A percentile compares a stretch with the other conserved stretches of the same genome.
Evolutionary conservation across 2,797 vertebrate species (phyloP).

Genomic region (Molossus molossus): DNA sequence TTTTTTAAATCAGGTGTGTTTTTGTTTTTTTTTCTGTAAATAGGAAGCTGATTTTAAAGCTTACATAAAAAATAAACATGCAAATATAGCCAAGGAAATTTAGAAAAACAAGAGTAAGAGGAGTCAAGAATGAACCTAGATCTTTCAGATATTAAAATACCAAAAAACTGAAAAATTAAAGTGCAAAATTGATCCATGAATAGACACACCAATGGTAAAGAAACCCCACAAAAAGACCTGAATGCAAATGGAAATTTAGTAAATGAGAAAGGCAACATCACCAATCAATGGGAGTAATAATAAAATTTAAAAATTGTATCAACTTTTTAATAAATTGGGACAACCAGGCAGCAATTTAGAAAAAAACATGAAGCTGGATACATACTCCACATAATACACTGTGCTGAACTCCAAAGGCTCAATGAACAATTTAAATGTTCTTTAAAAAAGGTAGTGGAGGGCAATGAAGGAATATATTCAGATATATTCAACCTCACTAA

Average conservation of each 20-base stretch:
- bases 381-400: background rate
- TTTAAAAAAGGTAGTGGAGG: background rate
- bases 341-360: constrained; percentile 15
- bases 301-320: background rate
- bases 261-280: background rate
- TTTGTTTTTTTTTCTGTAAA: constrained; percentile 60
- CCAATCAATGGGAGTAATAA: background rate
- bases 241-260: constrained; percentile 16
- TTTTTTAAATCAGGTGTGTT: background rate
- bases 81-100: background rate
- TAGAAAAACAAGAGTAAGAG: background rate
- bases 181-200: background rate
- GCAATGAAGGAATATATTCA: background rate
- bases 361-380: background rate
- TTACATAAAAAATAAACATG: constrained; percentile 45
- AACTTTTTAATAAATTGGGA: constrained; percentile 22
- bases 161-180: constrained; percentile 9
- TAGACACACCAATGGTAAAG: constrained; percentile 14
- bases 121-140: constrained; percentile 5
- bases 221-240: constrained; percentile 1
- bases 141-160: background rate
- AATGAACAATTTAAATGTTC: background rate
- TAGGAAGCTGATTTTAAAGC: constrained; percentile 43
- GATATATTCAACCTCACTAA: constrained; percentile 3
- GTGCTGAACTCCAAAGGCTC: background rate